Evolutionary conservation across 1,140 invertebrate genomes (phyloP), one percentile per base, ranked within the genome.

Genomic region (Brachionus rubens): DNA sequence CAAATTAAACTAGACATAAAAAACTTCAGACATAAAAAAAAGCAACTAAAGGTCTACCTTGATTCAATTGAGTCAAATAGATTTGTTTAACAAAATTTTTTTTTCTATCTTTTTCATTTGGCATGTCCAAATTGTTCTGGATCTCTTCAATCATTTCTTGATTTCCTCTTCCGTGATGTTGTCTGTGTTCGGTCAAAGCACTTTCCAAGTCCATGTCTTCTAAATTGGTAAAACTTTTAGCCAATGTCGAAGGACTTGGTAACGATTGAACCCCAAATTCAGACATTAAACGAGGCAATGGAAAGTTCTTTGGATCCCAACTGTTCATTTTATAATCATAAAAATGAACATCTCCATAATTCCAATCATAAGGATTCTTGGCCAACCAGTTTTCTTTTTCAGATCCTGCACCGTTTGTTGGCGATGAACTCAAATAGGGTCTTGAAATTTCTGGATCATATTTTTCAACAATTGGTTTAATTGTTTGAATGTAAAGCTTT

Each of bases 231-330:
- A 26, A 36, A 43, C n/a, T 88, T 19, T 87, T 86, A 76, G 78
- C 79, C 79, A 91, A 84, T 2, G 90, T 89, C 28, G 85, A 82
- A 12, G 89, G 82, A 4, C 89, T 89, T 0, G 94, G 93, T 43
- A 92, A 86, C 3, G 93, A 92, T 83, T 98, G 94, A 78, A 93
- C 91, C 10, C 96, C 96, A 82, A 96, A 99, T 83, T 99, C 96
- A 0, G 94, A 96, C 16, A 90, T 88, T 84, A 98, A 96, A 78
- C 95, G 87, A 0, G 92, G 88, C 12, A 87, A 87, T 0, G 91
- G 91, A 83, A 90, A 96, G 6, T 87, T 89, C 47, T 86, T 88
- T 16, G 88, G 86, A 77, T 91, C 83, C 93, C 93, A 98, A 54
- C 89, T 88, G 81, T 97, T 90, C 75, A 83, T 83, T 0, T 89